Percentiles rank a stretch among this genome's conserved stretches.
Evolutionary conservation across 2,113 vertebrate genomes (phyloP).

Genomic region (Tupaia tana): DNA sequence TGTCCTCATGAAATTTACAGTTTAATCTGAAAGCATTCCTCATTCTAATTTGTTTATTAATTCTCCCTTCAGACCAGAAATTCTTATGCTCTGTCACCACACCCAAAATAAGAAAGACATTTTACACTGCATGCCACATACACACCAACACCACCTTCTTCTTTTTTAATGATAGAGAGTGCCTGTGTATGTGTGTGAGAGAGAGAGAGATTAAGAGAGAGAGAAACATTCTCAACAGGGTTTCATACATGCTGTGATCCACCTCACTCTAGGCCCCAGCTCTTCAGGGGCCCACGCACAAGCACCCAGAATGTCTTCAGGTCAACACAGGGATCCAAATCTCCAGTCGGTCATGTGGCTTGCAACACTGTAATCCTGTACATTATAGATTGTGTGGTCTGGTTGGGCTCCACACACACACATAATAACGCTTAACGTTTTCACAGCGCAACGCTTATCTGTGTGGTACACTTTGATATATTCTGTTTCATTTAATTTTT

Average conservation of each 20-base stretch:
- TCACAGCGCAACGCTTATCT: background rate
- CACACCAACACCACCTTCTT: background rate
- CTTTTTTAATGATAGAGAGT: too few relatives aligned
- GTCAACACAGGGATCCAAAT: too few relatives aligned
- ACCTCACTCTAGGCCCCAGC: too few relatives aligned
- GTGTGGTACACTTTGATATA: background rate
- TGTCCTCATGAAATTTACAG: background rate
- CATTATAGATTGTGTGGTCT: too few relatives aligned
- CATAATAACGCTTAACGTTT: background rate
- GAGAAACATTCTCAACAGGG: too few relatives aligned
- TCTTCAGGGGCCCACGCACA: too few relatives aligned
- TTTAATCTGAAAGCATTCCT: background rate
- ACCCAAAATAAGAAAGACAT: constrained; percentile 13
- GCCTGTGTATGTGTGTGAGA: too few relatives aligned
- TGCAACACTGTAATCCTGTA: too few relatives aligned
- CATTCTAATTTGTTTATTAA: background rate
- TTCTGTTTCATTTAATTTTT: constrained; percentile 16
- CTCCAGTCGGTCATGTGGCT: too few relatives aligned
- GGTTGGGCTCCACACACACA: background rate
- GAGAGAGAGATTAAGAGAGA: too few relatives aligned
- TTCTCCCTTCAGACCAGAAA: background rate
- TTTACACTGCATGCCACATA: background rate
- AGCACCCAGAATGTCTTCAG: too few relatives aligned
- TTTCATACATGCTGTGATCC: too few relatives aligned
- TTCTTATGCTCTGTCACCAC: background rate